A percentile compares a stretch with the other conserved stretches of the same genome.
phyloP scores from a whole-genome alignment of 2,888 invertebrate genomes.

The Mythimna pallens region DNA sequence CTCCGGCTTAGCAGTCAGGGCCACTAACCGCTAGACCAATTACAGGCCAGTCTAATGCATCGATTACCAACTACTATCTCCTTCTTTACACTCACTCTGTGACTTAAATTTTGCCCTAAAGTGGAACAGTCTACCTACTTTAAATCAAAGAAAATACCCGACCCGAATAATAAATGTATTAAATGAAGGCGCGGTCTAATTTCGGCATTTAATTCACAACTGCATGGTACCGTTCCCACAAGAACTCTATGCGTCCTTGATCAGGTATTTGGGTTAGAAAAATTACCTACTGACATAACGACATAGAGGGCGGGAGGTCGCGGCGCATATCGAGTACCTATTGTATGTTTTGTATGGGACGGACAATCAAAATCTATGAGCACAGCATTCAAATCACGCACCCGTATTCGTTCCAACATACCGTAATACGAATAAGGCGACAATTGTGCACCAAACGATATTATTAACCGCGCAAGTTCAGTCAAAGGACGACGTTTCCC shows the following conservation, averaged over 20 bases:
- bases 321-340: slow-evolving; percentile 82
- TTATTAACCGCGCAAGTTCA: slow-evolving; percentile 81
- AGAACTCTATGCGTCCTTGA: slow-evolving; percentile 79
- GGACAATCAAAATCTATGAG: slow-evolving; percentile 80
- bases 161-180: slow-evolving; percentile 56
- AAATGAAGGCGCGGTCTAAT: slow-evolving; percentile 63
- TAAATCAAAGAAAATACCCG: slow-evolving; percentile 46
- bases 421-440: slow-evolving; percentile 88
- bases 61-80: neutral
- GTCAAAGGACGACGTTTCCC: slow-evolving; percentile 82
- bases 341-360: slow-evolving; percentile 83
- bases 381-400: slow-evolving; percentile 84
- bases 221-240: slow-evolving; percentile 73
- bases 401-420: slow-evolving; percentile 89
- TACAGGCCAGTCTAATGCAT: no score
- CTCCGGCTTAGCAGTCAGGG: no score
- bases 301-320: slow-evolving; percentile 76
- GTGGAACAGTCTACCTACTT: slow-evolving; percentile 39
- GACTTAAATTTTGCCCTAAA: slow-evolving; percentile 44
- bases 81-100: no score
- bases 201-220: slow-evolving; percentile 59
- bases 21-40: no score
- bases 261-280: slow-evolving; percentile 85
- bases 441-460: slow-evolving; percentile 78
- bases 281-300: slow-evolving; percentile 81